These are phyloP conservation scores for Marmota monax DNA, from an alignment of 2,113 vertebrate species.

Conservation along the genomic window DNA sequence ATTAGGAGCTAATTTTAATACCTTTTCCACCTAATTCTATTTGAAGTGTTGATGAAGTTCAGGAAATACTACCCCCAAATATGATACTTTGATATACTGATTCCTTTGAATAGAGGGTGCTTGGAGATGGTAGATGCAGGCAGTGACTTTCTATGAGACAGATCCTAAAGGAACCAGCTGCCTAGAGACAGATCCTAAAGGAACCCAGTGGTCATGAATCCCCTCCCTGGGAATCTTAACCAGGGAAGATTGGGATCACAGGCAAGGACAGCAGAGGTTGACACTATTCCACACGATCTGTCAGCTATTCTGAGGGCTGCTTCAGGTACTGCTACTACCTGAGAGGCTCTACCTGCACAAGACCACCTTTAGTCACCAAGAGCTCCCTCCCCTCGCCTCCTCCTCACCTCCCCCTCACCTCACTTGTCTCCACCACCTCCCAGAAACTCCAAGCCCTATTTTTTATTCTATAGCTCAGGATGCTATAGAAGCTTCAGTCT, in stretches of 20 bases:
- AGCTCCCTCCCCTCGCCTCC: no score
- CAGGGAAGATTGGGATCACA: not conserved
- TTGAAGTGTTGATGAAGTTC: not conserved
- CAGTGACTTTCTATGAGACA: not conserved
- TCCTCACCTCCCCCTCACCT: no score
- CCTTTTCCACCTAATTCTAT: not conserved
- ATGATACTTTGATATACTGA: not conserved
- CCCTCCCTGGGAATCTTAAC: not conserved
- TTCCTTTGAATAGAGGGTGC: not conserved
- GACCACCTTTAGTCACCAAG: not conserved
- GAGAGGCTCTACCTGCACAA: not conserved
- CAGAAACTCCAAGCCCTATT: not conserved
- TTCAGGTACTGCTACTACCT: no score
- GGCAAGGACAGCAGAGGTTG: not conserved
- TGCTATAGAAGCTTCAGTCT: not conserved
- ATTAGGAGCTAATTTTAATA: slow-evolving; percentile 5
- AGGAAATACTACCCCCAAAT: not conserved
- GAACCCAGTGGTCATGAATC: not conserved
- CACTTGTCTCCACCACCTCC: no score
- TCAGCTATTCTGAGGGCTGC: not conserved
- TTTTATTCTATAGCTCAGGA: not conserved
- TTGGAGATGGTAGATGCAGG: not conserved
- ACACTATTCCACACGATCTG: not conserved
- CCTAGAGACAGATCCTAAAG: not conserved
- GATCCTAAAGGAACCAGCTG: not conserved